Evolutionary conservation across 2,797 vertebrate species (phyloP), one percentile per base, ranked within the genome.

Genomic region (Triplophysa yarkandensis): DNA sequence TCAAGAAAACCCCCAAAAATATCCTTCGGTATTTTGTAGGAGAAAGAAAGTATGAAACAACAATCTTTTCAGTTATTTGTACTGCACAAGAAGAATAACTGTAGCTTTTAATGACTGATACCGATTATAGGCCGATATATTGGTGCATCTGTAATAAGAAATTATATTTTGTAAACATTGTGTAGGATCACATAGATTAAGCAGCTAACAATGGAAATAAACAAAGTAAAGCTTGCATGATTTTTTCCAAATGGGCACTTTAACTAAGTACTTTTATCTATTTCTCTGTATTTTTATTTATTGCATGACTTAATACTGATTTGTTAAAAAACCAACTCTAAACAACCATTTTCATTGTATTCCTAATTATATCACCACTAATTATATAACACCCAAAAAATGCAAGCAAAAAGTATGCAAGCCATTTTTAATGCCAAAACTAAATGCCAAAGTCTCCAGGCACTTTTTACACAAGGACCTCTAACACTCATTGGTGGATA

Each of bases 401-500:
- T n/a, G n/a, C n/a, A n/a, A 55, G 46, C 4, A 17, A 13, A 48
- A 17, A 44, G 30, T 43, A 17, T 39, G 30, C 19, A 16, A 14
- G 17, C 9, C 14, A 6, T 41, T 43, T 36, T 27, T 57, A 0
- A 21, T n/a, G 36, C 57, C 19, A 60, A 8, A 61, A 17, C 36
- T 30, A 43, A 65, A 65, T 13, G 25, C 23, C 28, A 43, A 16
- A 2, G 4, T 65, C 36, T 30, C n/a, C 32, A 4, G 32, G 17
- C 44, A 28, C 16, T 54, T 72, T 28, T 25, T 34, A 50, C 34
- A 60, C 11, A 21, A 68, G 11, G 30, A 28, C 41, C 43, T 60
- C 64, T 68, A 17, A 39, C 27, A 68, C 32, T 60, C 43, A 61
- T 50, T 41, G 32, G 43, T 48, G 23, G 55, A 60, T 60, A 61